Evolutionary conservation across 2,797 vertebrate species (phyloP), one percentile per base, ranked within the genome.

Genomic region (Crocidura indochinensis): DNA sequence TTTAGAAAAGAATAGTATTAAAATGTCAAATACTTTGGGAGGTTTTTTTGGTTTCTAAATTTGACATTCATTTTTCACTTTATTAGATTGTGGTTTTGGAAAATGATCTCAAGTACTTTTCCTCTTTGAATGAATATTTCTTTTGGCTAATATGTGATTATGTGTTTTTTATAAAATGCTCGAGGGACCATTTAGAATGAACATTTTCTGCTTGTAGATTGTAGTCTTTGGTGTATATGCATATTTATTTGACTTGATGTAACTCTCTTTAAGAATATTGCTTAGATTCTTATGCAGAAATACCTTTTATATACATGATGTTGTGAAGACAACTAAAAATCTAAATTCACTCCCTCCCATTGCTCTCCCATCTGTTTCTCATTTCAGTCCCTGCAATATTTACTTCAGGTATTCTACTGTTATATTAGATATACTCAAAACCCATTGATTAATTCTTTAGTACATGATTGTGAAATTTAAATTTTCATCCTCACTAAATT

Each of bases 11-110:
- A 91, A 85, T 82, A 27, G 2, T n/a, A 90, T 44, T 82, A 88
- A 94, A 95, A 91, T 84, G 79, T 79, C 82, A 91, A 94, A 65
- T 73, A 49, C 22, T 88, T 91, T 79, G 53, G 17, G 71, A 6
- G 26, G 0, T 51, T 82, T 91, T 53, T 82, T 90, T 67, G 85
- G 49, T 76, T 92, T 83, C 88, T 90, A 94, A 90, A 72, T 84
- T 88, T 91, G 71, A 90, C 73, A 84, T 92, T 93, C 92, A 82
- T 80, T 95, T 91, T 92, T 95, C 9, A 76, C 15, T 90, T 84
- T 86, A 91, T 95, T 93, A 88, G 64, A 72, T 44, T 90, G 91
- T 91, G 88, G 76, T 92, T 94, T 92, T 60, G 90, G 46, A 90
- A 90, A 69, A 91, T 68, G 29, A 92, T 80, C 68, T 88, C 38